Evolutionary conservation across 2,888 invertebrate species (phyloP).

Genomic region (Cheilosia grossa): DNA sequence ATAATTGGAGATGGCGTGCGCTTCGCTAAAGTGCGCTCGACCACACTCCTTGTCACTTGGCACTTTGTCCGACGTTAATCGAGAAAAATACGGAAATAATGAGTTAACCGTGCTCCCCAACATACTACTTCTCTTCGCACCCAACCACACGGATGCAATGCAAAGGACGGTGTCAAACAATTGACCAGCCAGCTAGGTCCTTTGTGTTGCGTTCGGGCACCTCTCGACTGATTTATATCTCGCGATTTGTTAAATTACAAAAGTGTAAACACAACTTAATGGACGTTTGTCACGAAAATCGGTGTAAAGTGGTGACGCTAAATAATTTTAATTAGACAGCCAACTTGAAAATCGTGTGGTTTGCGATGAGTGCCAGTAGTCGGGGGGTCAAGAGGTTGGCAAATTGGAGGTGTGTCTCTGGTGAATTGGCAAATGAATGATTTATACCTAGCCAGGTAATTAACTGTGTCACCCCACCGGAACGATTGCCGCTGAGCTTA

Average conservation of each 20-base stretch:
- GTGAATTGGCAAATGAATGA: conserved; percentile 70
- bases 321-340: conserved; percentile 75
- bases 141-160: not conserved
- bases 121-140: not conserved
- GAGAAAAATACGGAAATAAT: conserved; percentile 67
- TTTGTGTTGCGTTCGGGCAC: conserved; percentile 35
- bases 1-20: conserved; percentile 48
- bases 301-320: conserved; percentile 73
- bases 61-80: conserved; percentile 65
- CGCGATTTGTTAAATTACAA: conserved; percentile 72
- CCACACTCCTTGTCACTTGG: conserved; percentile 53
- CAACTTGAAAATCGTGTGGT: conserved; percentile 72
- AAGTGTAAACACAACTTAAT: conserved; percentile 73
- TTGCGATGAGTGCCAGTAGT: conserved; percentile 15
- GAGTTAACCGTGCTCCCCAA: conserved; percentile 35
- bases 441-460: conserved; percentile 64
- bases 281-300: conserved; percentile 73
- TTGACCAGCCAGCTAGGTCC: conserved; percentile 20
- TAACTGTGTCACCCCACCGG: conserved; percentile 66
- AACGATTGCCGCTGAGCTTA: conserved; percentile 48
- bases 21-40: conserved; percentile 31
- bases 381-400: conserved; percentile 15
- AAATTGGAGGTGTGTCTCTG: conserved; percentile 45
- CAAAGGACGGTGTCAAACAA: conserved; percentile 43
- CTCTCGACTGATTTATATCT: conserved; percentile 68